Base-by-base conservation (phyloP, 2,888 invertebrate genomes). In the Acanthopleura granulata region DNA sequence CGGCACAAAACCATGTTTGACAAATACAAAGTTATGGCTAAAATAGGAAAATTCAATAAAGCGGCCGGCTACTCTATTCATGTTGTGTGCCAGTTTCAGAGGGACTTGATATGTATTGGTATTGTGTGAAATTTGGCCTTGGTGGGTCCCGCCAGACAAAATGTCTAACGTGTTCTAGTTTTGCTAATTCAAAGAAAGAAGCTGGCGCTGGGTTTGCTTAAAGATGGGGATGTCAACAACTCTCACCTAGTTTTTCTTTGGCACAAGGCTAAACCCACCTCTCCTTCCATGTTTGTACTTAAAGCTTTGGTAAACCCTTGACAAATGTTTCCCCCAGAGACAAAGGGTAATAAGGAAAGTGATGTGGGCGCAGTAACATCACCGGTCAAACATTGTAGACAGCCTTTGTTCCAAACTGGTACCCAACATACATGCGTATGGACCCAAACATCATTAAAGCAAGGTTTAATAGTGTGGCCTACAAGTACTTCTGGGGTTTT, bases 201-300 rank as follows among this genome's bases (percentile, higher is more conserved):
- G 22, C 29, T 25, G 29, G 29, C 25, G 66, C 16, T 66, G 18
- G 4, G 29, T 66, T 66, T 66, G 66, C 66, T 66, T 22, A 66
- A 22, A 66, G 66, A 22, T 66, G 66, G 22, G 29, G 66, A 27
- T 22, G 66, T 27, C 22, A 66, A 66, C 66, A 66, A 16, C 29
- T 22, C 29, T 66, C 66, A 66, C 66, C 66, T 27, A 66, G 66
- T 66, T 66, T 66, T 66, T 66, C 25, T 66, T 66, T 66, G 66
- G 66, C 66, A 66, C 66, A 66, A 66, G 66, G 66, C 25, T 66
- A 66, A 25, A 66, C 27, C 27, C 22, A 27, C 66, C 66, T 27
- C 66, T 66, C 66, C 66, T 66, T 66, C 66, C 29, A 22, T 66
- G 29, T 66, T 66, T 66, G 29, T 27, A 66, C 29, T 66, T 16